Base-by-base conservation (phyloP, 2,797 vertebrate species). In the Lycodopsis pacificus region DNA sequence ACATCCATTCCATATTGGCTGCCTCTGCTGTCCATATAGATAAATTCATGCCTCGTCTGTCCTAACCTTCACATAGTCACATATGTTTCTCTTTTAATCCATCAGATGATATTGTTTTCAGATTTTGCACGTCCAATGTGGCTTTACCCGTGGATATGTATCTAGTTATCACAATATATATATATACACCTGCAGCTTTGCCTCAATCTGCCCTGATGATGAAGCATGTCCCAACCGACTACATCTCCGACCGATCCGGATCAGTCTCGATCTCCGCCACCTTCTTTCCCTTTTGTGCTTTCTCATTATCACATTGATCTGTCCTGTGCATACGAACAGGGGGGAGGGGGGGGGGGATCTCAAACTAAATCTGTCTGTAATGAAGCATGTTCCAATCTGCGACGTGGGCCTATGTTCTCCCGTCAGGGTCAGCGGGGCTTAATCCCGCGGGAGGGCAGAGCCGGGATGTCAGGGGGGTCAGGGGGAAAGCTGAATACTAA, bases 381-480 rank as follows among this genome's bases (percentile, higher is more conserved):
- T 80, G 80, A 91, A 88, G 86, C 77, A 20, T 82, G 87, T 88
- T 86, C 77, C 86, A 91, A 90, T 93, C 86, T 77, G 83, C 7
- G 65, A 76, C n/a, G 72, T n/a, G 10, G 70, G 81, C 86, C 89
- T 80, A 83, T 84, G 79, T 75, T 76, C 53, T 63, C 34, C 34
- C 6, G 58, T 77, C 80, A 63, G 81, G 79, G 82, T 83, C 38
- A 22, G 40, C 15, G 67, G 57, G 72, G 71, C 87, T 91, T 93
- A 92, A 92, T 91, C 90, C 80, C 48, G 4, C 17, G 5, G 73
- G 73, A 88, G 74, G 80, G 77, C 82, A 84, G 74, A 58, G 68
- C 7, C 2, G 42, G 48, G 65, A 66, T 66, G 77, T 83, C 34
- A 62, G 8, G 19, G 19, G 69, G 79, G 88, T 86, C 72, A 67